Evolutionary conservation across 1,140 invertebrate genomes (phyloP).

Genomic region (Trachelipus rathkii): DNA sequence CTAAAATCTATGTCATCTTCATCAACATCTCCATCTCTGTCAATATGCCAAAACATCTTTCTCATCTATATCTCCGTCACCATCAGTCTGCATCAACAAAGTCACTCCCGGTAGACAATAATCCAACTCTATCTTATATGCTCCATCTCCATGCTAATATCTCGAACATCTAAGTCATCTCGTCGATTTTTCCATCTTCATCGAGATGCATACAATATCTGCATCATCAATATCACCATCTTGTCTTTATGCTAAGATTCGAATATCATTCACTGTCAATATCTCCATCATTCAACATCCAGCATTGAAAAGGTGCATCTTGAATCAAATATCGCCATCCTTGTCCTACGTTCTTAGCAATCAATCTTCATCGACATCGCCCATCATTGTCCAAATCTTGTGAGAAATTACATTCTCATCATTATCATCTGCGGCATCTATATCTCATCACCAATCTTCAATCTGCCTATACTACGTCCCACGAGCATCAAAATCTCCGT

Average conservation of each 20-base stretch:
- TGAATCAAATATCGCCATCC: constrained; percentile 28
- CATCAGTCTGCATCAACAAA: constrained; percentile 33
- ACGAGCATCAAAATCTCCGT: constrained; percentile 39
- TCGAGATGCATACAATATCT: constrained; percentile 27
- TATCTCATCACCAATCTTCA: constrained; percentile 36
- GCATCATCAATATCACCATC: constrained; percentile 28
- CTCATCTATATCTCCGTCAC: constrained; percentile 39
- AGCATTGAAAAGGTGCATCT: constrained; percentile 33
- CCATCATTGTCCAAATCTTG: constrained; percentile 36
- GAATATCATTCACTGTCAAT: constrained; percentile 34
- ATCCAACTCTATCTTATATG: constrained; percentile 37
- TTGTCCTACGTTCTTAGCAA: constrained; percentile 33
- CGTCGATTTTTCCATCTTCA: constrained; percentile 26
- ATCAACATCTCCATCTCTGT: constrained; percentile 37
- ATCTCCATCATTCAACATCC: constrained; percentile 39
- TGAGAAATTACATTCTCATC: constrained; percentile 26
- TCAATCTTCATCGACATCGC: constrained; percentile 38
- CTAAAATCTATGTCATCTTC: constrained; percentile 28
- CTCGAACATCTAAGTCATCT: constrained; percentile 29
- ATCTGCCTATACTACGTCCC: constrained; percentile 40
- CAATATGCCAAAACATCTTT: constrained; percentile 29
- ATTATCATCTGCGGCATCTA: constrained; percentile 32
- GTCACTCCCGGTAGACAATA: constrained; percentile 24
- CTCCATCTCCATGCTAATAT: constrained; percentile 39
- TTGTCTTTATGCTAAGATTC: constrained; percentile 19